Evolutionary conservation across 2,888 invertebrate species (phyloP).

Genomic region (Xestia xanthographa): DNA sequence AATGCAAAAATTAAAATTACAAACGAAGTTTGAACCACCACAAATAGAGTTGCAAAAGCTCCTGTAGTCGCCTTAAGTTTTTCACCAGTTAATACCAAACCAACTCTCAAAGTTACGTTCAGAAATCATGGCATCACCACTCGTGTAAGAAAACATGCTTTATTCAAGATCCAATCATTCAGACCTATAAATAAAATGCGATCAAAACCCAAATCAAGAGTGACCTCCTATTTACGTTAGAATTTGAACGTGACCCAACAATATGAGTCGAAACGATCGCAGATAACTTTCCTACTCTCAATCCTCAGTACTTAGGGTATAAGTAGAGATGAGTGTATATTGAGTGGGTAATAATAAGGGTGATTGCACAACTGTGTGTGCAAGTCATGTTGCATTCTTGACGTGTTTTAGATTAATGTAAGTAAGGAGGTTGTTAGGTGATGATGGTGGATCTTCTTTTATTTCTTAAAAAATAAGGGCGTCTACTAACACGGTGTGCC

Average conservation of each 20-base stretch:
- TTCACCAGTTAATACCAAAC: too few relatives aligned
- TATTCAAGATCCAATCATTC: not conserved
- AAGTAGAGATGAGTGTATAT: slow-evolving; percentile 33
- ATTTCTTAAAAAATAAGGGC: not conserved
- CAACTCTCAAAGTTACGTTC: too few relatives aligned
- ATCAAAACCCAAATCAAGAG: slow-evolving; percentile 7
- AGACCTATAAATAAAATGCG: not conserved
- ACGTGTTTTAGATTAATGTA: slow-evolving; percentile 13
- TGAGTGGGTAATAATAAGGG: slow-evolving; percentile 54
- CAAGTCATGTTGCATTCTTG: slow-evolving; percentile 31
- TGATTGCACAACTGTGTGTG: slow-evolving; percentile 48
- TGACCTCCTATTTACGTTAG: slow-evolving; percentile 3
- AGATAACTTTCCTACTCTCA: slow-evolving; percentile 59
- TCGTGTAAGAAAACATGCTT: not conserved
- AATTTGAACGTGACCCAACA: slow-evolving; percentile 52
- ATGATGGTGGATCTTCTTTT: not conserved
- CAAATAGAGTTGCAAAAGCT: too few relatives aligned
- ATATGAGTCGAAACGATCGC: slow-evolving; percentile 49
- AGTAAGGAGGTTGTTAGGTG: slow-evolving; percentile 1
- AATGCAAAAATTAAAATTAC: too few relatives aligned
- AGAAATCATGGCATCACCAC: too few relatives aligned
- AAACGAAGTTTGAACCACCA: too few relatives aligned
- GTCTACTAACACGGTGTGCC: not conserved
- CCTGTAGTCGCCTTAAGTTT: too few relatives aligned
- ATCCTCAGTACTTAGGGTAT: slow-evolving; percentile 28